A percentile compares a stretch with the other conserved stretches of the same genome.
phyloP scores from a whole-genome alignment of 2,888 invertebrate species.

The Zelleria hepariella region DNA sequence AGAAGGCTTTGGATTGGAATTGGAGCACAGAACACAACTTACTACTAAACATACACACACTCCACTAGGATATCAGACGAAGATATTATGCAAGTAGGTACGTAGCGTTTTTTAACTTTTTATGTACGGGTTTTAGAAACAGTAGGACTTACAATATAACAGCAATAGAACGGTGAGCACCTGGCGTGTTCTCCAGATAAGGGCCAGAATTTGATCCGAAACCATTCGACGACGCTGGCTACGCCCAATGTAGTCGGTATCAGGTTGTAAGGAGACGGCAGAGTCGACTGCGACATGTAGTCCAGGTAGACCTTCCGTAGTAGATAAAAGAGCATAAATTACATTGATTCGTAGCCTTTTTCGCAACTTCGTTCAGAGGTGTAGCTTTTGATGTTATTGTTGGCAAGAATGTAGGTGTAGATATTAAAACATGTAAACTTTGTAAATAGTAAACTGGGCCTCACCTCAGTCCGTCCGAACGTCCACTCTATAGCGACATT shows the following conservation, averaged over 20 bases:
- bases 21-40: no score
- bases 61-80: no score
- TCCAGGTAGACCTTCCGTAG: constrained; percentile 73
- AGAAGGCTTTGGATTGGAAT: no score
- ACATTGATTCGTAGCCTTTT: not conserved
- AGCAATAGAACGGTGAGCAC: constrained; percentile 59
- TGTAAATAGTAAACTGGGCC: constrained; percentile 7
- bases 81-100: no score
- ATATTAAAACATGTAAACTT: no score
- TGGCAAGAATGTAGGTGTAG: no score
- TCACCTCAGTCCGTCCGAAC: constrained; percentile 77
- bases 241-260: constrained; percentile 73
- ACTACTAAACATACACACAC: no score
- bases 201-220: constrained; percentile 43
- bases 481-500: constrained; percentile 83
- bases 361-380: no score
- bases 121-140: no score
- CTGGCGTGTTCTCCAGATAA: constrained; percentile 42
- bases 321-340: not conserved
- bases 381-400: no score
- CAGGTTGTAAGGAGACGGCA: constrained; percentile 81
- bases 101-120: no score
- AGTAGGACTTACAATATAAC: constrained; percentile 34
- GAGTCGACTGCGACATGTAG: constrained; percentile 78
- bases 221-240: constrained; percentile 54